These are phyloP conservation scores for Octodonta nipae DNA, from an alignment of 2,888 invertebrate species.

Conservation along the genomic window DNA sequence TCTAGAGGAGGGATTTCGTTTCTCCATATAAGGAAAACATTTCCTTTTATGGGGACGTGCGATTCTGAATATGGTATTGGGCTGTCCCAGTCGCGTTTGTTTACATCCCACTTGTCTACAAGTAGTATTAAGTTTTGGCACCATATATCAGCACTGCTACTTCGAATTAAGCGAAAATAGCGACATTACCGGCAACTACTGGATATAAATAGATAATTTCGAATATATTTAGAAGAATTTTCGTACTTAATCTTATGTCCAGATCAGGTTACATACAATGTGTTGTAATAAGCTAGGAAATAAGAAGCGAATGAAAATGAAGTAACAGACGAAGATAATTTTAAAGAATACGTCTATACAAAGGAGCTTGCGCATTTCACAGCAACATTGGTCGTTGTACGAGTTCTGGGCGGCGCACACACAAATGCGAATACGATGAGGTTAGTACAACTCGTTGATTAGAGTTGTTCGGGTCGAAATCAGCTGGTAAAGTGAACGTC, in stretches of 20 bases:
- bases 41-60: slow-evolving; percentile 70
- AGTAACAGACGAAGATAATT: too few relatives aligned
- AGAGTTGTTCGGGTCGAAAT: background rate
- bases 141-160: too few relatives aligned
- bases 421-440: background rate
- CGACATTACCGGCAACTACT: too few relatives aligned
- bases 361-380: slow-evolving; percentile 2
- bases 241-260: too few relatives aligned
- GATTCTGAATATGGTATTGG: slow-evolving; percentile 73
- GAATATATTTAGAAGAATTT: too few relatives aligned
- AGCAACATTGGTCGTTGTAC: slow-evolving; percentile 9
- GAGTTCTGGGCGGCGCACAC: slow-evolving; percentile 8
- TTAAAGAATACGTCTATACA: too few relatives aligned
- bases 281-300: too few relatives aligned
- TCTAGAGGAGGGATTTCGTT: slow-evolving; percentile 59
- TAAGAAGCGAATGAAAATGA: too few relatives aligned
- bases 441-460: background rate
- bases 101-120: slow-evolving; percentile 36
- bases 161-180: too few relatives aligned
- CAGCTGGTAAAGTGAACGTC: slow-evolving; percentile 2
- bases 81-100: slow-evolving; percentile 45
- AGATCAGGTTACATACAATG: too few relatives aligned
- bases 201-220: too few relatives aligned
- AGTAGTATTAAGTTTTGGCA: too few relatives aligned
- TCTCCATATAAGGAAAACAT: slow-evolving; percentile 67